Evolutionary conservation across 2,113 vertebrate genomes (phyloP).

Genomic region (Psittacula cyanocephala): DNA sequence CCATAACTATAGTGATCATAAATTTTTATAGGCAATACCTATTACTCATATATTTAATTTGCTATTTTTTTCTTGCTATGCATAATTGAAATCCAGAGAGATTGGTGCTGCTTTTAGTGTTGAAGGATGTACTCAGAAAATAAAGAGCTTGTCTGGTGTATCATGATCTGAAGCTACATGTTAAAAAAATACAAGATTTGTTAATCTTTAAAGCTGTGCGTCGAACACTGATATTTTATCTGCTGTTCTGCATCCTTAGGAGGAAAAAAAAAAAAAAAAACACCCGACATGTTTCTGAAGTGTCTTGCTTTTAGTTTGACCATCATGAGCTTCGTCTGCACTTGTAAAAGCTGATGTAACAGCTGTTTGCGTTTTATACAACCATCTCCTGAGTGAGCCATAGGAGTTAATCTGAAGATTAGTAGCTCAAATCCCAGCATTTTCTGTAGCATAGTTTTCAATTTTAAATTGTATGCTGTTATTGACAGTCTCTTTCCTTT

Average conservation of each 20-base stretch:
- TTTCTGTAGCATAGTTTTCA: constrained; percentile 15
- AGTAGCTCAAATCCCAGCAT: constrained; percentile 39
- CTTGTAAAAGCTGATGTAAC: constrained; percentile 53
- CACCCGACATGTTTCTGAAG: constrained; percentile 11
- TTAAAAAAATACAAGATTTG: neutral
- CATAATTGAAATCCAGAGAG: constrained; percentile 7
- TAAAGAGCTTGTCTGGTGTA: neutral
- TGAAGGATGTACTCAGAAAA: neutral
- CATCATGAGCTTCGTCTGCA: constrained; percentile 36
- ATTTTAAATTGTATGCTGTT: constrained; percentile 5
- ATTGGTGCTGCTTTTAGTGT: neutral
- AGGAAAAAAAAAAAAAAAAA: neutral
- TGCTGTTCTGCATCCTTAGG: neutral
- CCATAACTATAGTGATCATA: constrained; percentile 14
- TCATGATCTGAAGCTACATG: neutral
- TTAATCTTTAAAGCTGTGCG: constrained; percentile 45
- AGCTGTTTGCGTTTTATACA: constrained; percentile 41
- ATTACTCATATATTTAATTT: constrained; percentile 17
- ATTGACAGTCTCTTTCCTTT: neutral
- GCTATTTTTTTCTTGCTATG: constrained; percentile 19
- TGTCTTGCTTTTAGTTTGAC: constrained; percentile 36
- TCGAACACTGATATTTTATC: constrained; percentile 11
- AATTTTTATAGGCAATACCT: neutral
- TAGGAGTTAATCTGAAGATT: constrained; percentile 55
- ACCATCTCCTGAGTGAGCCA: neutral